A percentile compares a stretch with the other conserved stretches of the same genome.
Conservation (phyloP, 2,888 invertebrate genomes). For the Tolmerus cingulatus region DNA sequence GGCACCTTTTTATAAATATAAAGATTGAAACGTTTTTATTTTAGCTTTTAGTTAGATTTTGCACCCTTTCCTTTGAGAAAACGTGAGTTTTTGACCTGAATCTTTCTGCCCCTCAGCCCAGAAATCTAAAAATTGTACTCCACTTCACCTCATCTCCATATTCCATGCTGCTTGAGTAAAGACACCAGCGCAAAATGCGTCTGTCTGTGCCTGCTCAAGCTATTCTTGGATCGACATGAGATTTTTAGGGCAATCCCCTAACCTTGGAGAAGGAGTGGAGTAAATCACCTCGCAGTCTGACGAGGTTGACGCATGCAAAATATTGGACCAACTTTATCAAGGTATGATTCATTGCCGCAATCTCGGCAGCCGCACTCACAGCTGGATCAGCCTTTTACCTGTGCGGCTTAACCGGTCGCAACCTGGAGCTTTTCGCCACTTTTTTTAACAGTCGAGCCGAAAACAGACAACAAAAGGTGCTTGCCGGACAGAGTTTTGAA, state of each 20-base stretch:
- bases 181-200: neutral
- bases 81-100: neutral
- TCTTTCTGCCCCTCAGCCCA: neutral
- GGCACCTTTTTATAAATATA: neutral
- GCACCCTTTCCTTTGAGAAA: neutral
- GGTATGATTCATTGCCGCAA: neutral
- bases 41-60: neutral
- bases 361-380: neutral
- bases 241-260: neutral
- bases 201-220: neutral
- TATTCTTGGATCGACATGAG: neutral
- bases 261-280: neutral
- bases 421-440: neutral
- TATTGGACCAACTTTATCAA: neutral
- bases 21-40: neutral
- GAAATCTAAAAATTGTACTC: neutral
- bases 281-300: neutral
- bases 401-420: neutral
- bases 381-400: neutral
- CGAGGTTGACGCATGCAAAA: neutral
- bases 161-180: neutral
- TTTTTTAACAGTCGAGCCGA: neutral
- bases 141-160: neutral
- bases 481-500: neutral
- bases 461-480: neutral